These are phyloP conservation scores for Pampus argenteus DNA, from an alignment of 2,797 vertebrate genomes.

Conservation along the genomic window DNA sequence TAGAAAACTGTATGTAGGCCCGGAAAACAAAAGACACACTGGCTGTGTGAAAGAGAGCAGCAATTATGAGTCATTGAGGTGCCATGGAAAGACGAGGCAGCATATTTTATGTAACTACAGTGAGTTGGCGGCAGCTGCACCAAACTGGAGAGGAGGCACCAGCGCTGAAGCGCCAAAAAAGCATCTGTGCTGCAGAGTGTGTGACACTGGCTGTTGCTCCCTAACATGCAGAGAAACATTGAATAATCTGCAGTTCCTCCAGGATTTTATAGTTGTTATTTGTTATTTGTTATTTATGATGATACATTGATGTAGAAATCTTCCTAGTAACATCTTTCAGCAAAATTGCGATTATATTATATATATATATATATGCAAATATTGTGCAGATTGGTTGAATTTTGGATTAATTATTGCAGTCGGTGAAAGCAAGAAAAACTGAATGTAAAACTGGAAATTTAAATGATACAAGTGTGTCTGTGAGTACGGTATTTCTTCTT, in stretches of 20 bases:
- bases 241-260: too few relatives aligned
- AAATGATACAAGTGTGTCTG: conserved; percentile 20
- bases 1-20: conserved; percentile 66
- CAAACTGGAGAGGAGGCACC: conserved; percentile 66
- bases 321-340: too few relatives aligned
- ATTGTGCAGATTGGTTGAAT: too few relatives aligned
- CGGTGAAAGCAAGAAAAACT: conserved; percentile 9
- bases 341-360: too few relatives aligned
- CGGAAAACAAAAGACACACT: conserved; percentile 72
- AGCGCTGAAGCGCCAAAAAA: conserved; percentile 50
- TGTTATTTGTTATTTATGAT: too few relatives aligned
- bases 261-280: too few relatives aligned
- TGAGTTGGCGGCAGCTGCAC: conserved; percentile 64
- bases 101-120: conserved; percentile 78
- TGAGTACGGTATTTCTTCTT: not conserved
- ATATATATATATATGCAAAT: too few relatives aligned
- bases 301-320: too few relatives aligned
- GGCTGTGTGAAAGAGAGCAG: conserved; percentile 74
- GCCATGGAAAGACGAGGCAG: conserved; percentile 73
- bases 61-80: conserved; percentile 84
- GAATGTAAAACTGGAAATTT: conserved; percentile 21
- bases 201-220: conserved; percentile 30
- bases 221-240: conserved; percentile 23
- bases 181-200: conserved; percentile 55
- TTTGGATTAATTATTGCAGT: too few relatives aligned